Evolutionary conservation across 2,113 vertebrate species (phyloP).

Genomic region (Aepyceros melampus): DNA sequence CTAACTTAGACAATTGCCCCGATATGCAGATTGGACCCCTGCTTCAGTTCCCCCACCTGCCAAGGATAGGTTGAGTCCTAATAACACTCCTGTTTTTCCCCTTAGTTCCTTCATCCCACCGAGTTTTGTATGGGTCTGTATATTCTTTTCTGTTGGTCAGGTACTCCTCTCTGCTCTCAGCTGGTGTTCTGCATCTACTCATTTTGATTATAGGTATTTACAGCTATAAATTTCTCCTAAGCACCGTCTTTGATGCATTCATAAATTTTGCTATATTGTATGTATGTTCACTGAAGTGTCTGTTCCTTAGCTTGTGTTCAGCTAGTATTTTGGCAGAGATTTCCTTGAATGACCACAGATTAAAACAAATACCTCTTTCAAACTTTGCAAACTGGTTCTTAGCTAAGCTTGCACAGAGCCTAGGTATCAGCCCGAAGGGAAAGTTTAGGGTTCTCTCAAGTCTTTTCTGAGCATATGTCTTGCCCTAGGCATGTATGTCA

Average conservation of each 20-base stretch:
- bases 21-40: background rate
- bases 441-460: background rate
- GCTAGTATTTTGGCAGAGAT: background rate
- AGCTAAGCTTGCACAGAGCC: background rate
- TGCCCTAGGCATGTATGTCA: background rate
- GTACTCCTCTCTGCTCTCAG: background rate
- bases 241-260: background rate
- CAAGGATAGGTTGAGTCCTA: background rate
- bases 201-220: background rate
- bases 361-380: background rate
- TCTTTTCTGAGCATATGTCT: background rate
- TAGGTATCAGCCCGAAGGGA: background rate
- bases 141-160: background rate
- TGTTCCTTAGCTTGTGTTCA: background rate
- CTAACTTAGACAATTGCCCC: background rate
- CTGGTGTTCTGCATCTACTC: background rate
- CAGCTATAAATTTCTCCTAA: background rate
- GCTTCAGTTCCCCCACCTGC: background rate
- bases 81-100: background rate
- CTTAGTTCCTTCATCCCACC: background rate
- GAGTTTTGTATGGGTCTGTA: background rate
- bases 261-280: background rate
- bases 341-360: background rate
- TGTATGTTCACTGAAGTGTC: background rate
- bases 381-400: background rate